Evolutionary conservation across 2,797 vertebrate genomes (phyloP).

Genomic region (Tinamus major): DNA sequence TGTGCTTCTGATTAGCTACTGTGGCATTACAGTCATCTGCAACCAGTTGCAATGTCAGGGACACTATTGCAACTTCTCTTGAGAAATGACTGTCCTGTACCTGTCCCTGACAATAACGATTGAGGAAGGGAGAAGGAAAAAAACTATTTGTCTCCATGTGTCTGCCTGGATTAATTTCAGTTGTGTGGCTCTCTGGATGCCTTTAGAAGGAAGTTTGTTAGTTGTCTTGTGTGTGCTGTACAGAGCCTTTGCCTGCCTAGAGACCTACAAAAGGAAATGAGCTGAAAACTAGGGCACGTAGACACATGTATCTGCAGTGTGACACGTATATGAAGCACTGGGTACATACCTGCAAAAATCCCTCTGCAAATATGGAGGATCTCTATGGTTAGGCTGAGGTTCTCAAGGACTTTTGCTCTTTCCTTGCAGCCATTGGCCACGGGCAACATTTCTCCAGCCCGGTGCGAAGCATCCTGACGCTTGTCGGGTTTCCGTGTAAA

Average conservation of each 20-base stretch:
- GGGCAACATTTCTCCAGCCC: background rate
- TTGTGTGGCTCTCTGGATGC: background rate
- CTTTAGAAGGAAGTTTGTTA: background rate
- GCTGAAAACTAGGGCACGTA: background rate
- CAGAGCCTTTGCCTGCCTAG: background rate
- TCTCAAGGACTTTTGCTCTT: background rate
- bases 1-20: background rate
- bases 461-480: background rate
- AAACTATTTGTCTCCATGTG: accelerated
- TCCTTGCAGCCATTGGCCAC: background rate
- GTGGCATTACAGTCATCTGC: background rate
- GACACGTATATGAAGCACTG: accelerated
- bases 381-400: background rate
- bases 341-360: background rate
- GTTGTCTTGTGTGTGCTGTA: background rate
- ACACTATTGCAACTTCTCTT: background rate
- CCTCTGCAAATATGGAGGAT: background rate
- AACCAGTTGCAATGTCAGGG: background rate
- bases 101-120: background rate
- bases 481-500: accelerated
- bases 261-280: background rate
- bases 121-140: slow-evolving; percentile 6
- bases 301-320: accelerated
- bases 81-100: background rate
- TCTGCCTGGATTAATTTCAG: slow-evolving; percentile 34